Conservation (phyloP, 1,140 invertebrate genomes). For the Brachionus koreanus region DNA sequence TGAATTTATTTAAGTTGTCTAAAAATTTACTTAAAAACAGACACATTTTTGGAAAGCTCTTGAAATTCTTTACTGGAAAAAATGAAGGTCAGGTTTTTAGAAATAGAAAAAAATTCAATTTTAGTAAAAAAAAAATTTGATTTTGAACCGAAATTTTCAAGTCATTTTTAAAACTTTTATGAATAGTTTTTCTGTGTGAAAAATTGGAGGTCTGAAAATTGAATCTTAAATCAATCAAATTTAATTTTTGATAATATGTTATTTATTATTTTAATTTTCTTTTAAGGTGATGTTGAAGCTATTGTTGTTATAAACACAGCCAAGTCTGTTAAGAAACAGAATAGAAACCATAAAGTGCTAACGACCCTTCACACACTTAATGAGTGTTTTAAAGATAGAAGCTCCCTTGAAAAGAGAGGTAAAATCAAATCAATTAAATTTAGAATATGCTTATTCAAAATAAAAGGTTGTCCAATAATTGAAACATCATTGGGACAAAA, state of each 20-base stretch:
- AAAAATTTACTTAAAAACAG: no score
- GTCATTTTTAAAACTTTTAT: no score
- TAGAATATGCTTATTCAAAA: background rate
- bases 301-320: constrained; percentile 19
- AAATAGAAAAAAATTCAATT: no score
- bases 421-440: background rate
- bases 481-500: constrained; percentile 2
- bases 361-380: background rate
- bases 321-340: background rate
- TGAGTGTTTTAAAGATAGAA: background rate
- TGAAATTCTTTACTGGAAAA: no score
- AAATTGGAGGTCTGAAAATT: no score
- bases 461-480: background rate
- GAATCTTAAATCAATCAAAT: no score
- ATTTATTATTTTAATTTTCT: background rate
- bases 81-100: no score
- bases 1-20: no score
- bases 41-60: no score
- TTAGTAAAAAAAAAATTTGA: no score
- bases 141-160: no score
- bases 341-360: constrained; percentile 21
- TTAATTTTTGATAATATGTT: background rate
- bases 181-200: no score
- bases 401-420: constrained; percentile 5
- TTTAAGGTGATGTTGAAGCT: constrained; percentile 34